Percentiles rank a stretch among this genome's conserved stretches.
Evolutionary conservation across 2,113 vertebrate genomes (phyloP).

Genomic region (Sminthopsis crassicaudata): DNA sequence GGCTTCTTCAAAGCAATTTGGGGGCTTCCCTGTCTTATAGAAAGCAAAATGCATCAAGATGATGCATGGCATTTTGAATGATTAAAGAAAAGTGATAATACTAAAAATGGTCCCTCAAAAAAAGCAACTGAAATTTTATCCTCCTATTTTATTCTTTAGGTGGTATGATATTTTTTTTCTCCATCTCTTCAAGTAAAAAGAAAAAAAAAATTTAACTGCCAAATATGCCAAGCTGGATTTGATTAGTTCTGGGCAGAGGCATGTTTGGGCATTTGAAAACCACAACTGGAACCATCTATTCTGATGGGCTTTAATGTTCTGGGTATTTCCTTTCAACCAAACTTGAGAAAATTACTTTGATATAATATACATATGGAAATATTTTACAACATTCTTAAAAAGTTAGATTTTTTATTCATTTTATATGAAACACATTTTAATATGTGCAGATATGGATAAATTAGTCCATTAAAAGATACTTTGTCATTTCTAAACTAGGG

Average conservation of each 20-base stretch:
- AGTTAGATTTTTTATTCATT: slow-evolving; percentile 67
- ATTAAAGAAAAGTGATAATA: slow-evolving; percentile 59
- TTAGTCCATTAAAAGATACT: slow-evolving; percentile 40
- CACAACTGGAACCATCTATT: slow-evolving; percentile 70
- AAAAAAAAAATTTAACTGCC: not conserved
- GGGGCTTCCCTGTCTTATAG: not conserved
- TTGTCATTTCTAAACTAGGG: slow-evolving; percentile 37
- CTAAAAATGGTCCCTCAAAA: slow-evolving; percentile 26
- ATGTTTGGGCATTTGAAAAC: slow-evolving; percentile 73
- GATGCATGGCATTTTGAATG: not conserved
- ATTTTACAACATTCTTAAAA: slow-evolving; percentile 77
- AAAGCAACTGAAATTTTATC: slow-evolving; percentile 39
- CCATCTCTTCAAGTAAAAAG: not conserved
- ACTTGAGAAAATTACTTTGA: slow-evolving; percentile 70
- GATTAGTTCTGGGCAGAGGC: slow-evolving; percentile 62
- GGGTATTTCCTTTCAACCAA: slow-evolving; percentile 77
- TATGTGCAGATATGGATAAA: slow-evolving; percentile 32
- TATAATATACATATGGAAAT: slow-evolving; percentile 77
- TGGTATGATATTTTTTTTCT: not conserved
- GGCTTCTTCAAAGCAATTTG: not conserved
- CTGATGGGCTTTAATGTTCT: slow-evolving; percentile 65
- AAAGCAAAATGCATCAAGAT: not conserved
- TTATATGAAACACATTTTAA: slow-evolving; percentile 62
- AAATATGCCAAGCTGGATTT: slow-evolving; percentile 64
- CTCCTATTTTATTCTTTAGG: not conserved